Percentiles rank a stretch among this genome's conserved stretches.
Evolutionary conservation across 2,113 vertebrate genomes (phyloP).

Genomic region (Baryphthengus martii): DNA sequence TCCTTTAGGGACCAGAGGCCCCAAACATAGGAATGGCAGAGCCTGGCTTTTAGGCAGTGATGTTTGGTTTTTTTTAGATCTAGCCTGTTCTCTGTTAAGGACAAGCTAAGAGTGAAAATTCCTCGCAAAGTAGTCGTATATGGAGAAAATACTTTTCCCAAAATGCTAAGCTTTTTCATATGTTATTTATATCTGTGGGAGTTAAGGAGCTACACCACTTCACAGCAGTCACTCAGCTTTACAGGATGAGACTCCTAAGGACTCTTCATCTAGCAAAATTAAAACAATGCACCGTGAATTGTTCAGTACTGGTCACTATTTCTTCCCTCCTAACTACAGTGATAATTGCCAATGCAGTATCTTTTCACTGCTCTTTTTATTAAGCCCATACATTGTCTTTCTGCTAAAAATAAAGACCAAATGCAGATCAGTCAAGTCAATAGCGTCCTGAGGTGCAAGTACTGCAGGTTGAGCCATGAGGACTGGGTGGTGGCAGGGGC

Average conservation of each 20-base stretch:
- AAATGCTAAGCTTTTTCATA: background rate
- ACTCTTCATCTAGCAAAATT: background rate
- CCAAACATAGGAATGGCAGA: background rate
- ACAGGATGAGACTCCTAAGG: background rate
- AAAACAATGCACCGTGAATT: background rate
- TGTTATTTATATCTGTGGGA: background rate
- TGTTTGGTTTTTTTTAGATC: background rate
- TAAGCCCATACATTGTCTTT: conserved; percentile 15
- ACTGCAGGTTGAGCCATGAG: background rate
- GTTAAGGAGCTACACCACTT: background rate
- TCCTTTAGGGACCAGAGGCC: background rate
- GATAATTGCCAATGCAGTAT: background rate
- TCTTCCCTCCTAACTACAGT: background rate
- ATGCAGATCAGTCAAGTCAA: background rate
- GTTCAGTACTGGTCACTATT: background rate
- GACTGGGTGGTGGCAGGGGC: background rate
- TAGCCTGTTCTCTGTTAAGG: background rate
- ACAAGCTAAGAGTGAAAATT: background rate
- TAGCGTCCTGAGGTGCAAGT: background rate
- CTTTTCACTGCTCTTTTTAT: conserved; percentile 42
- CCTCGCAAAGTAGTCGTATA: background rate
- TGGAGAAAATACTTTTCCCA: background rate
- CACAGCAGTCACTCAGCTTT: background rate
- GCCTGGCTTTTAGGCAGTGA: background rate
- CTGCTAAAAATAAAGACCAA: background rate